These are phyloP conservation scores for Rhabdomys dilectus DNA, from an alignment of 2,113 vertebrate species.

Conservation along the genomic window DNA sequence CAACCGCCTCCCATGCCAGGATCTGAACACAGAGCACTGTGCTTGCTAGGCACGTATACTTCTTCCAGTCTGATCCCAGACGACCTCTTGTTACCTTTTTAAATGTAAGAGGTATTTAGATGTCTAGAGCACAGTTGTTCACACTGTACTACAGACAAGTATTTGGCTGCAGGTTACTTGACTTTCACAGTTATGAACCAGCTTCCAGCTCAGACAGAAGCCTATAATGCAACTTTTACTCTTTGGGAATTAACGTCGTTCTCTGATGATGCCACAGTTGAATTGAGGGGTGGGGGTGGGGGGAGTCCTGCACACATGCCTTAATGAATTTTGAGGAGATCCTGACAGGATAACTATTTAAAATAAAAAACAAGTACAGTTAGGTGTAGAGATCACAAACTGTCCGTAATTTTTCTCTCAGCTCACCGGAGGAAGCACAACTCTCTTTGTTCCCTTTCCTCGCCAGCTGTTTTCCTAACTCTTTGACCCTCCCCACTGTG, in stretches of 20 bases:
- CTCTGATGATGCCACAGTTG: not conserved
- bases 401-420: not conserved
- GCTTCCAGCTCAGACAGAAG: not conserved
- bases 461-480: not conserved
- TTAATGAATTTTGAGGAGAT: not conserved
- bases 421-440: not conserved
- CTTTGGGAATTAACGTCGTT: not conserved
- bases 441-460: not conserved
- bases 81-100: not conserved
- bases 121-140: not conserved
- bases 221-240: not conserved
- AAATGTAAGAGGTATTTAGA: not conserved
- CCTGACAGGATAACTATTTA: not conserved
- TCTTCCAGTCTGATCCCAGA: no score
- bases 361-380: not conserved
- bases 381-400: not conserved
- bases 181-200: not conserved
- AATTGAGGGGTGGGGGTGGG: not conserved
- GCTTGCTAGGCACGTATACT: not conserved
- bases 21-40: not conserved
- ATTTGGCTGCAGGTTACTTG: not conserved
- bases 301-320: not conserved
- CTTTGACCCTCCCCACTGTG: conserved; percentile 12
- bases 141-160: not conserved
- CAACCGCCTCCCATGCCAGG: not conserved